Evolutionary conservation across 2,888 invertebrate species (phyloP), one percentile per base, ranked within the genome.

Genomic region (Junonia oenone): DNA sequence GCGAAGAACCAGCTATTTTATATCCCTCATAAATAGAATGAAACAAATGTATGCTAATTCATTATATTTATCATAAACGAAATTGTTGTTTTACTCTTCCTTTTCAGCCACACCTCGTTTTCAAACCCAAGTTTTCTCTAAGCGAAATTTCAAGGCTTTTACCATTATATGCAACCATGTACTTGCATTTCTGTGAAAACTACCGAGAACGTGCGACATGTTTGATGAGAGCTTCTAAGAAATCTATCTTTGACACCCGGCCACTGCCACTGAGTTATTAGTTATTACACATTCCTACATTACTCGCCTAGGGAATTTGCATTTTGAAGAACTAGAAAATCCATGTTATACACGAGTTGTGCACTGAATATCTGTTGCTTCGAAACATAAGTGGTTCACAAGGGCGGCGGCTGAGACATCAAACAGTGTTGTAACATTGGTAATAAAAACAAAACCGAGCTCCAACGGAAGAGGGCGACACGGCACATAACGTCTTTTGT

Each of bases 331-430:
- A 14, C 26, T 11, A 40, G 15, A 14, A 43, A 15, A 47, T 26
- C 15, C 14, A 29, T 35, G 13, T 45, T 9, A 14, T 22, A 45
- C 9, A 31, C 27, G 11, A 56, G 52, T 27, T 19, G n/a, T 33
- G 31, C 50, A 29, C 47, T 27, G 29, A 49, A 29, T 64, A 65
- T 63, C 63, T 65, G 64, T 65, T 64, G 64, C 64, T 63, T 61
- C 50, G 52, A 14, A 45, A 51, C 31, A 38, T 35, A 48, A 51
- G 38, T 33, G 50, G 33, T 19, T 52, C 68, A 67, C 70, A 68
- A 72, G 71, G 76, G 74, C 73, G 71, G 72, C 71, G 77, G 74
- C 74, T 73, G 66, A 67, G 62, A 37, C 47, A 52, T 59, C 50
- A 45, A 35, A 52, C 15, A 45, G 52, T 57, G 53, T 54, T 51